These are phyloP conservation scores for Champsocephalus gunnari DNA, from an alignment of 2,797 vertebrate genomes.

Conservation along the genomic window DNA sequence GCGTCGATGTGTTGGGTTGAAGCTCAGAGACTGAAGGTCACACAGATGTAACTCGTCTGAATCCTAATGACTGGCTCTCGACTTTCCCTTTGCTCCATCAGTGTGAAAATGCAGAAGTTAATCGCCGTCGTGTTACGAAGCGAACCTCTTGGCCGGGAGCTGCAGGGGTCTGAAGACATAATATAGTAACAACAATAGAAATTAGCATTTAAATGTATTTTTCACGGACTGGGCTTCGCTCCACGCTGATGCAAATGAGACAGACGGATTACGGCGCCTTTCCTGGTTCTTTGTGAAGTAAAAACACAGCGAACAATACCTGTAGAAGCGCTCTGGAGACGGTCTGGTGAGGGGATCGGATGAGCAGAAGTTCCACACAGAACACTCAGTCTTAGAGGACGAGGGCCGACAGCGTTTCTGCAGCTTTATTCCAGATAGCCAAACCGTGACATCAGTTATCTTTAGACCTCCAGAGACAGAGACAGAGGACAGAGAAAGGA, in stretches of 20 bases:
- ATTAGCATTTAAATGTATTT: slow-evolving; percentile 65
- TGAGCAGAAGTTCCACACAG: background rate
- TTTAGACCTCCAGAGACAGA: background rate
- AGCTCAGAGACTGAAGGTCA: slow-evolving; percentile 63
- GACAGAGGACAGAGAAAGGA: slow-evolving; percentile 3
- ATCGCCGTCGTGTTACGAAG: slow-evolving; percentile 40
- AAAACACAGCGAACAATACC: slow-evolving; percentile 7
- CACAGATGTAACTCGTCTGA: slow-evolving; percentile 51
- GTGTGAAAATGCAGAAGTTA: slow-evolving; percentile 47
- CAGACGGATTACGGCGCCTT: slow-evolving; percentile 6
- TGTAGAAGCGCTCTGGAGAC: slow-evolving; percentile 13
- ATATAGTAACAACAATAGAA: slow-evolving; percentile 51
- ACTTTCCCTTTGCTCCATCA: slow-evolving; percentile 62
- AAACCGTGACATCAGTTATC: slow-evolving; percentile 11
- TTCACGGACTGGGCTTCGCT: slow-evolving; percentile 35
- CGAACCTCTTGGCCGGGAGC: slow-evolving; percentile 22
- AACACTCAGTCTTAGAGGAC: background rate
- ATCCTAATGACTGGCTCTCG: slow-evolving; percentile 56
- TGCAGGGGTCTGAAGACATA: slow-evolving; percentile 40
- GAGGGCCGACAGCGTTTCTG: slow-evolving; percentile 7
- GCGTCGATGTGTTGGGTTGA: slow-evolving; percentile 43
- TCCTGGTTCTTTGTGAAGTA: background rate
- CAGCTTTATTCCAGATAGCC: slow-evolving; percentile 16
- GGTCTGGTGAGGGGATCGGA: slow-evolving; percentile 6
- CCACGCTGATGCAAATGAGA: slow-evolving; percentile 24